phyloP scores from a whole-genome alignment of 1,140 invertebrate genomes.

The Sarcophaga peregrina region DNA sequence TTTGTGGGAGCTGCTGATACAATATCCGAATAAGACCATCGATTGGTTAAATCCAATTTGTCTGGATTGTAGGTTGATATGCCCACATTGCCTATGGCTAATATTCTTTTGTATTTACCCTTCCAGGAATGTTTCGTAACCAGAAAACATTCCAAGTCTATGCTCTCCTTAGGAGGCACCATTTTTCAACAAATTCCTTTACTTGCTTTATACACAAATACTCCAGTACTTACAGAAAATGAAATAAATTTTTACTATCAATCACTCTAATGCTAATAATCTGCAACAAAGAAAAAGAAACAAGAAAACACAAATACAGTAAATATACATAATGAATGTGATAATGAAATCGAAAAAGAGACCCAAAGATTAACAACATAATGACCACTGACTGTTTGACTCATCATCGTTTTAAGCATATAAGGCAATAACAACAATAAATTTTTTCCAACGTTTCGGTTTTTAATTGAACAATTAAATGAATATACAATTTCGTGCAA shows the following conservation, averaged over 20 bases:
- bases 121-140: slow-evolving; percentile 98
- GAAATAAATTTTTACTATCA: slow-evolving; percentile 22
- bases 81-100: slow-evolving; percentile 94
- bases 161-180: slow-evolving; percentile 88
- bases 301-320: background rate
- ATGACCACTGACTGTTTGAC: slow-evolving; percentile 10
- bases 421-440: background rate
- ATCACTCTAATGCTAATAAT: slow-evolving; percentile 27
- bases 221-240: background rate
- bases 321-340: background rate
- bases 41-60: slow-evolving; percentile 92
- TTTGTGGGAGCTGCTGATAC: slow-evolving; percentile 77
- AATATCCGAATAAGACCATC: slow-evolving; percentile 89
- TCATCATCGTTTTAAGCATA: background rate
- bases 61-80: slow-evolving; percentile 98
- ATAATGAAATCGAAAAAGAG: slow-evolving; percentile 22
- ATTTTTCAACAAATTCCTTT: slow-evolving; percentile 64
- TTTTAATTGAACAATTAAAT: background rate
- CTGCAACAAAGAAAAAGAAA: slow-evolving; percentile 25
- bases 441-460: background rate
- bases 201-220: background rate
- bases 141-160: slow-evolving; percentile 92
- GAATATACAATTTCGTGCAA: background rate
- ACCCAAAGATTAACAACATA: background rate
- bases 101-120: slow-evolving; percentile 98